Percentiles rank a stretch among this genome's conserved stretches.
phyloP scores from a whole-genome alignment of 2,888 invertebrate species.

The Entomobrya multifasciata region DNA sequence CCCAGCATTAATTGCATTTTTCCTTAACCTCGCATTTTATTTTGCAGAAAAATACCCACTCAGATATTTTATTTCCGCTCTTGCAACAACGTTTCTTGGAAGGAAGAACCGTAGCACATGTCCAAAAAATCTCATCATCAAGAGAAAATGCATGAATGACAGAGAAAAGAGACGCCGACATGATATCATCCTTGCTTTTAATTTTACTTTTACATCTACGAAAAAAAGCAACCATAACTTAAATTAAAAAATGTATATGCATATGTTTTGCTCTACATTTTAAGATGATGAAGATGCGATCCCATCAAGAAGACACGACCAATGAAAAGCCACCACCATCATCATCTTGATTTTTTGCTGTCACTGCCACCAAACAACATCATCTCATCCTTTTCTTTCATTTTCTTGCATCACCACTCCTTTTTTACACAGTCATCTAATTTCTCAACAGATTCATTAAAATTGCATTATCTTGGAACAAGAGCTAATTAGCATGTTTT shows the following conservation, averaged over 20 bases:
- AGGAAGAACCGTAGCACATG: conserved; percentile 51
- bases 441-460: conserved; percentile 73
- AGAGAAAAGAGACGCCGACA: too few relatives aligned
- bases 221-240: not conserved
- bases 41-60: not conserved
- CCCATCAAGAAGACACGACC: too few relatives aligned
- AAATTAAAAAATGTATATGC: too few relatives aligned
- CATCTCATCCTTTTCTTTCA: too few relatives aligned
- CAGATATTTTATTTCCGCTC: not conserved
- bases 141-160: conserved; percentile 27
- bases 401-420: not conserved
- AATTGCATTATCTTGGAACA: conserved; percentile 69
- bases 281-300: not conserved
- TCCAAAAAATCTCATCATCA: conserved; percentile 45
- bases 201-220: too few relatives aligned
- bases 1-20: conserved; percentile 10
- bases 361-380: not conserved
- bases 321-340: too few relatives aligned
- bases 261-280: not conserved
- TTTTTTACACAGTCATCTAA: conserved; percentile 53
- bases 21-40: not conserved
- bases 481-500: conserved; percentile 64
- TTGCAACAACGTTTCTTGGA: not conserved
- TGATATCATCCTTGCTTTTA: too few relatives aligned
- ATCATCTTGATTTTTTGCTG: not conserved